Evolutionary conservation across 2,113 vertebrate genomes (phyloP).

Genomic region (Monarcha castaneiventris): DNA sequence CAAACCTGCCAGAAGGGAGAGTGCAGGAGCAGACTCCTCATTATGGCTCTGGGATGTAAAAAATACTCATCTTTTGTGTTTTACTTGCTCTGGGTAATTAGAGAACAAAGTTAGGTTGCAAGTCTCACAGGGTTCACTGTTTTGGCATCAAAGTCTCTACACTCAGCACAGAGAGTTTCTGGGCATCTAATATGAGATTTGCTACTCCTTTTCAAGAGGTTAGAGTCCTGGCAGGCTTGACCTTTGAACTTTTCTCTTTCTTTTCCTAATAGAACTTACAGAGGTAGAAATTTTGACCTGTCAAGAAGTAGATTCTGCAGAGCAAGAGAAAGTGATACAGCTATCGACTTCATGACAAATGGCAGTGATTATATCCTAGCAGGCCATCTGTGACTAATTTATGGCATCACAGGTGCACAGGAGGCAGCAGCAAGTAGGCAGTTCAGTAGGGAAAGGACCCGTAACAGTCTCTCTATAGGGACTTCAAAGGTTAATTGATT

Average conservation of each 20-base stretch:
- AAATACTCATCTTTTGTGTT: background rate
- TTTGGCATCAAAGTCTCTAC: background rate
- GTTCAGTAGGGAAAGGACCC: background rate
- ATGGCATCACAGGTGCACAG: constrained; percentile 8
- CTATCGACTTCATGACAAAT: constrained; percentile 10
- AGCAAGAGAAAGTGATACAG: background rate
- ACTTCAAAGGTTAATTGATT: background rate
- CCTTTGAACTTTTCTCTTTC: background rate
- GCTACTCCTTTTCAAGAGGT: background rate
- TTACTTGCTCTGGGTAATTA: background rate
- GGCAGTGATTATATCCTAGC: background rate
- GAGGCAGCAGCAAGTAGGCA: background rate
- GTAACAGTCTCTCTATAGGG: background rate
- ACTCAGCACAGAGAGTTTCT: background rate
- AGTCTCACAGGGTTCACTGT: background rate
- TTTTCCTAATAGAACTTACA: background rate
- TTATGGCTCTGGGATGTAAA: background rate
- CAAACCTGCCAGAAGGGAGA: background rate
- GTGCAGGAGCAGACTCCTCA: background rate
- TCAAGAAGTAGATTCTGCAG: background rate
- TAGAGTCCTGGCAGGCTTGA: background rate
- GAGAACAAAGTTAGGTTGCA: background rate
- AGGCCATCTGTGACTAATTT: constrained; percentile 25
- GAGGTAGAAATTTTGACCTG: background rate
- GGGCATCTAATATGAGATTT: background rate